Base-by-base conservation (phyloP, 2,113 vertebrate species). In the Corythaeola cristata region DNA sequence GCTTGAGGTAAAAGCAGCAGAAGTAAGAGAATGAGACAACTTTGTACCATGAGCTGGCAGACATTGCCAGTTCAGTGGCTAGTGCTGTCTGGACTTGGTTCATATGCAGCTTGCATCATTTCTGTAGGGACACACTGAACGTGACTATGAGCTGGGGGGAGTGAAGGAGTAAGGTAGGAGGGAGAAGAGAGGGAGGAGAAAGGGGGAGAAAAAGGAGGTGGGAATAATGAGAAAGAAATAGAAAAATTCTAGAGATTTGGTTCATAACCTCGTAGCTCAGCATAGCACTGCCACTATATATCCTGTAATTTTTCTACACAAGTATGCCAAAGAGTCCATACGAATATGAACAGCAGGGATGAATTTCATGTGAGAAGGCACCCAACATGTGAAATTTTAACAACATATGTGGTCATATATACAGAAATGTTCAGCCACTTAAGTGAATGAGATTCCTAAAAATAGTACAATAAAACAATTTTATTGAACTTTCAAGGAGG, bases 11-110 rank as follows among this genome's bases (percentile, higher is more conserved):
- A 93, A 84, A 94, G 86, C 75, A 81, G 90, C 64, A 73, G 76
- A 96, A 97, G 76, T 90, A 96, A 97, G 59, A 91, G 89, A 93
- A 91, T 41, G 82, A 97, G 85, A 93, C 88, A 93, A 83, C 37
- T 78, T 39, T 88, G 88, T 81, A 90, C 55, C 30, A 85, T 58
- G 67, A 94, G 73, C 88, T 85, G 89, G 92, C 80, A 96, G 88
- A 89, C 1, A 0, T 15, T 91, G 95, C 82, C 90, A 92, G 67
- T 18, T 96, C 95, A 88, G 78, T 78, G 62, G 55, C 92, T 85
- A 89, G 83, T 68, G 76, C 62, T 93, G 90, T 71, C 86, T 88
- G 89, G 49, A 47, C 81, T 79, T 41, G 27, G 56, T 22, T 91
- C 53, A 37, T 87, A 44, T 11, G 78, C 52, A 88, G 67, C 56